phyloP scores from a whole-genome alignment of 2,888 invertebrate species.

The Tyria jacobaeae region DNA sequence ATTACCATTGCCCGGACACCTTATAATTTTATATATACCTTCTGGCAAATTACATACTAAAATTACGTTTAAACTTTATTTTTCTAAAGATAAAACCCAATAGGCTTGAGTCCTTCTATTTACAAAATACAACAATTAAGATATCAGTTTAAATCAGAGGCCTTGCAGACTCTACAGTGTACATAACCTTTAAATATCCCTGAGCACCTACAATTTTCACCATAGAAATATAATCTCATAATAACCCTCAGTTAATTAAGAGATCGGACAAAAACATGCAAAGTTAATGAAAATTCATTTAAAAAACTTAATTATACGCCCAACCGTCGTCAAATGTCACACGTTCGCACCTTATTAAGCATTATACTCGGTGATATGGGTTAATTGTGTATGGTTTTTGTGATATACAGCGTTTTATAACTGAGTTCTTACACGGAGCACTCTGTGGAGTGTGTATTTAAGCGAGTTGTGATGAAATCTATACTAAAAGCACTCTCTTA shows the following conservation, averaged over 20 bases:
- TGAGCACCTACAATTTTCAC: constrained; percentile 1
- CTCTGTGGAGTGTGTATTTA: not conserved
- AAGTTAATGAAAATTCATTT: constrained; percentile 46
- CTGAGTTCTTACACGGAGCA: not conserved
- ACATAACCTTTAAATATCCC: not conserved
- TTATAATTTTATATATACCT: too few relatives aligned
- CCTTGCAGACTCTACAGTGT: not conserved
- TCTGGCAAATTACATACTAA: too few relatives aligned
- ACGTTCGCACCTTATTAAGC: constrained; percentile 46
- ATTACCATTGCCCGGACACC: too few relatives aligned
- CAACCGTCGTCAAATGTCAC: constrained; percentile 42
- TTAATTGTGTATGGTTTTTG: constrained; percentile 23
- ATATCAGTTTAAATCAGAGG: not conserved
- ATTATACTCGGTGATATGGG: constrained; percentile 23
- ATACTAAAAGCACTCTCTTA: not conserved
- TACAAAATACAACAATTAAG: not conserved
- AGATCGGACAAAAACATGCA: constrained; percentile 31
- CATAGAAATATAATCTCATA: constrained; percentile 12
- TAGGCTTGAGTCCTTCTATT: too few relatives aligned
- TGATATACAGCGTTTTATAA: constrained; percentile 14
- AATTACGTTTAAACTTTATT: too few relatives aligned
- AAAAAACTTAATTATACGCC: constrained; percentile 50
- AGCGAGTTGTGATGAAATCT: too few relatives aligned
- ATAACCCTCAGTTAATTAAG: constrained; percentile 39
- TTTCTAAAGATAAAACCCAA: too few relatives aligned